Conservation (phyloP, 2,888 invertebrate genomes). For the Crepidodera aurea region DNA sequence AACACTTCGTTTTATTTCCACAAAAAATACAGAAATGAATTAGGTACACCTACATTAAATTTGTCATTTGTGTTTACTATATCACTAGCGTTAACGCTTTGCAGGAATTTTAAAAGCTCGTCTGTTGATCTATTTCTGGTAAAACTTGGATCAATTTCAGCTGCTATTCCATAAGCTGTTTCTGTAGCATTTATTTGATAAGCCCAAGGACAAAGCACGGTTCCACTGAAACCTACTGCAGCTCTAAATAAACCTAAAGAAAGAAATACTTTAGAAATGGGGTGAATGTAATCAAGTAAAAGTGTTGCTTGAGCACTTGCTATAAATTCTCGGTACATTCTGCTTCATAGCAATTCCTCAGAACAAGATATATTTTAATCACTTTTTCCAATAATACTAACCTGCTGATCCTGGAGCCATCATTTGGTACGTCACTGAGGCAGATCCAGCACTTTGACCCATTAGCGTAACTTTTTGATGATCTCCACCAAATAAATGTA, state of each 20-base stretch:
- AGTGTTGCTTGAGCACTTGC: not conserved
- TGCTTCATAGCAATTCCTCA: too few species aligned
- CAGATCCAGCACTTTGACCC: constrained; percentile 53
- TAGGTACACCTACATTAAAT: constrained; percentile 29
- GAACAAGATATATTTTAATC: too few species aligned
- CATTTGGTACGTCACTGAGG: constrained; percentile 49
- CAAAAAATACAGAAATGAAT: too few species aligned
- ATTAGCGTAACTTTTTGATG: constrained; percentile 48
- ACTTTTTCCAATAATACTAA: too few species aligned
- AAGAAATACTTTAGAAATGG: too few species aligned
- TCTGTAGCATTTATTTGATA: constrained; percentile 43
- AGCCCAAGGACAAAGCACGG: constrained; percentile 45
- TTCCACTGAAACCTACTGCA: constrained; percentile 46
- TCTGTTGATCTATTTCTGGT: constrained; percentile 31
- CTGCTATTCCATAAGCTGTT: constrained; percentile 45
- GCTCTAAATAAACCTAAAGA: constrained; percentile 41
- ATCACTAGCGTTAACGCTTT: constrained; percentile 22
- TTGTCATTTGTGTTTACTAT: constrained; percentile 29
- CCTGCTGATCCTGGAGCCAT: constrained; percentile 40
- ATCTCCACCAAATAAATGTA: constrained; percentile 53
- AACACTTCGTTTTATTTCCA: too few species aligned
- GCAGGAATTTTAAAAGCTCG: constrained; percentile 38
- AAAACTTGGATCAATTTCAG: constrained; percentile 36
- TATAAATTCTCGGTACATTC: too few species aligned
- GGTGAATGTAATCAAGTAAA: not conserved